Percentiles rank a stretch among this genome's conserved stretches.
Evolutionary conservation across 2,113 vertebrate genomes (phyloP).

Genomic region (Neodon shergylaensis): DNA sequence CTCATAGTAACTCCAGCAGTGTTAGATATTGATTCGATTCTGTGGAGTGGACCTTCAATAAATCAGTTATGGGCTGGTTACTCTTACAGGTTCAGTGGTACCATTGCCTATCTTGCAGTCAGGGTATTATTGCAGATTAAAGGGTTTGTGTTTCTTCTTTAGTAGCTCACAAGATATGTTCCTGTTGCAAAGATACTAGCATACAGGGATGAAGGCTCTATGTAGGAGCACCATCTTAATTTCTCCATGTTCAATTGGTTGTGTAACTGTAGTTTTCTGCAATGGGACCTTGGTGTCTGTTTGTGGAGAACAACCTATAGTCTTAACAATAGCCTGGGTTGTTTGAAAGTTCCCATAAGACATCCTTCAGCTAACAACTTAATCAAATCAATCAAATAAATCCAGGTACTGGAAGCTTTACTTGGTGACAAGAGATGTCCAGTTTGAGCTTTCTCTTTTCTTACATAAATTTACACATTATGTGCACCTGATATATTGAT

Average conservation of each 20-base stretch:
- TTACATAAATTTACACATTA: neutral
- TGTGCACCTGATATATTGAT: neutral
- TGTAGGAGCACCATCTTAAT: neutral
- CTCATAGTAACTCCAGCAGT: neutral
- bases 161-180: neutral
- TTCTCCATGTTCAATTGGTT: neutral
- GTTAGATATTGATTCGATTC: neutral
- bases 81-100: neutral
- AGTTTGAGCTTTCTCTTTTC: neutral
- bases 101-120: neutral
- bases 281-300: neutral
- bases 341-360: neutral
- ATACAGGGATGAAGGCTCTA: neutral
- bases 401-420: neutral
- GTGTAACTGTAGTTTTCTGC: neutral
- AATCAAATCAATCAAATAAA: neutral
- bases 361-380: too few relatives aligned
- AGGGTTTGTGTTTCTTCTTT: neutral
- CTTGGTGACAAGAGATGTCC: neutral
- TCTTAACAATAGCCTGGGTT: neutral
- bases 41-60: neutral
- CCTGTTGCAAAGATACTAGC: neutral
- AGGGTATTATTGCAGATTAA: neutral
- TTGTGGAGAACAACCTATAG: neutral
- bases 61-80: neutral